A percentile compares a stretch with the other conserved stretches of the same genome.
phyloP scores from a whole-genome alignment of 2,797 vertebrate genomes.

The Hydrocynus forskahlii region DNA sequence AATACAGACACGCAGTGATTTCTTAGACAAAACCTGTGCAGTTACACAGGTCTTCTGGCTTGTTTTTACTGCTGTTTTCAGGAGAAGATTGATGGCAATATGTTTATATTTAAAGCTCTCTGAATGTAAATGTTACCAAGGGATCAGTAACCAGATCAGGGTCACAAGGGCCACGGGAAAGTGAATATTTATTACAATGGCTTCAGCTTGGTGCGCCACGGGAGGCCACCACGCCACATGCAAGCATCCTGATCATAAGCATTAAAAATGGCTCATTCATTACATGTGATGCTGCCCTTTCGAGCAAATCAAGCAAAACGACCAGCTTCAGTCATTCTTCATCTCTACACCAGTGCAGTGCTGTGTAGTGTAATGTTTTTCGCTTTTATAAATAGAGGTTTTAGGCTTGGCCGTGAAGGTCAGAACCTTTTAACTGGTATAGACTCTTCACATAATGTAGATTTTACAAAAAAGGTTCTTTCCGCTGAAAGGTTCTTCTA shows the following conservation, averaged over 20 bases:
- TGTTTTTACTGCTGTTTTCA: background rate
- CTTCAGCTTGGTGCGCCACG: constrained; percentile 47
- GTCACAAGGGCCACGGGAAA: constrained; percentile 49
- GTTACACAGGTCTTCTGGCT: background rate
- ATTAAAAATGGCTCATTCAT: constrained; percentile 45
- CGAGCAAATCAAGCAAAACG: constrained; percentile 35
- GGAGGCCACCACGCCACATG: constrained; percentile 45
- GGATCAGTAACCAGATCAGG: constrained; percentile 61
- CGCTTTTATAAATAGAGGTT: background rate
- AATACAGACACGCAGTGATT: background rate
- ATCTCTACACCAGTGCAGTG: background rate
- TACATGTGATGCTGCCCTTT: constrained; percentile 30
- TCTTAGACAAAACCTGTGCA: constrained; percentile 25
- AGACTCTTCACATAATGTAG: background rate
- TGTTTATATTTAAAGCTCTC: constrained; percentile 41
- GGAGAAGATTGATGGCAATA: background rate
- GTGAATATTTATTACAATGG: constrained; percentile 49
- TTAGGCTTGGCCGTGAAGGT: too few relatives aligned
- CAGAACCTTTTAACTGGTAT: too few relatives aligned
- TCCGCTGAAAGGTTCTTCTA: background rate
- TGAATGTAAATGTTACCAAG: constrained; percentile 57
- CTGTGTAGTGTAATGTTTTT: background rate
- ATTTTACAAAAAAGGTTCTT: background rate
- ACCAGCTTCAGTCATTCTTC: background rate
- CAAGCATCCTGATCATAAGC: constrained; percentile 51